Evolutionary conservation across 2,113 vertebrate species (phyloP).

Genomic region (Perca flavescens): DNA sequence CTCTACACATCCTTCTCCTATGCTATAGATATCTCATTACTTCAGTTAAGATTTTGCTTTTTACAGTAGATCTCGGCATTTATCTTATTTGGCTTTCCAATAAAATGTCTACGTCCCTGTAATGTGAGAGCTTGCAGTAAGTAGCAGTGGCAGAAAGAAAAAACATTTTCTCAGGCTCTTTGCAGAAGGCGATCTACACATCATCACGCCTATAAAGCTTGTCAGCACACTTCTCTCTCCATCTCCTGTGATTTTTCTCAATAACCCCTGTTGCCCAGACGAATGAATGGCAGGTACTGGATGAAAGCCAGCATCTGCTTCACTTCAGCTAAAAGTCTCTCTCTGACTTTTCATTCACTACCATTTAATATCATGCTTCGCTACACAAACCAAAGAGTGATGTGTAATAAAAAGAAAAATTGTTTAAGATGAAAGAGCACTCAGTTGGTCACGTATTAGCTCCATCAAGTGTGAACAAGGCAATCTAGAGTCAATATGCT

Average conservation of each 20-base stretch:
- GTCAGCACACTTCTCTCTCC: slow-evolving; percentile 65
- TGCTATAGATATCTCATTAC: not conserved
- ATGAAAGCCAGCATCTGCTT: slow-evolving; percentile 62
- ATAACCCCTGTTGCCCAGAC: slow-evolving; percentile 59
- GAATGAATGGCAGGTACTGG: slow-evolving; percentile 68
- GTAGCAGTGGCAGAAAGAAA: slow-evolving; percentile 44
- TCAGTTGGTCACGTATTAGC: slow-evolving; percentile 17
- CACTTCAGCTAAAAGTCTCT: slow-evolving; percentile 53
- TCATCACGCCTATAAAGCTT: slow-evolving; percentile 62
- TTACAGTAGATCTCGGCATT: not conserved
- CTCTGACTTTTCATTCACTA: slow-evolving; percentile 57
- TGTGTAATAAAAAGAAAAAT: slow-evolving; percentile 37
- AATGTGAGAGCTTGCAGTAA: slow-evolving; percentile 11
- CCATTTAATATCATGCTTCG: slow-evolving; percentile 59
- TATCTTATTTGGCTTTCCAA: slow-evolving; percentile 30
- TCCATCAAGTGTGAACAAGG: slow-evolving; percentile 39
- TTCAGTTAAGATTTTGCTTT: slow-evolving; percentile 8
- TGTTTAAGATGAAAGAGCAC: slow-evolving; percentile 41
- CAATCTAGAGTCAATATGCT: slow-evolving; percentile 44
- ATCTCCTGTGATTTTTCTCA: slow-evolving; percentile 63
- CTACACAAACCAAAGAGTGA: slow-evolving; percentile 41
- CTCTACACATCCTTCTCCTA: not conserved
- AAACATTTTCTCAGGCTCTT: slow-evolving; percentile 57
- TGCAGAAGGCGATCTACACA: slow-evolving; percentile 44
- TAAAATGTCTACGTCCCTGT: slow-evolving; percentile 8